Conservation (phyloP, 2,888 invertebrate genomes). For the Neoaliturus tenellus region DNA sequence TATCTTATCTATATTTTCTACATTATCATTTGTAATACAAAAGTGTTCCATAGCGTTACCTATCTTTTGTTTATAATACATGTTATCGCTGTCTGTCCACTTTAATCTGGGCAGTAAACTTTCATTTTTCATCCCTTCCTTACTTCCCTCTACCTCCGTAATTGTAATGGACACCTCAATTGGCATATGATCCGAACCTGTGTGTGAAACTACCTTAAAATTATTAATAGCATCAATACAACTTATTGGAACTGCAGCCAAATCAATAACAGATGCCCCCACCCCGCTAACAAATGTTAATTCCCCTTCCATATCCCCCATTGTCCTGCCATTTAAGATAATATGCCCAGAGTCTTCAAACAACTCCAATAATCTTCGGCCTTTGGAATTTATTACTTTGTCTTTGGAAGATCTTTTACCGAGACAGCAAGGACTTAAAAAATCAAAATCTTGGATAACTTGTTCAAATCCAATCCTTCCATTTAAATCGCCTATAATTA, state of each 20-base stretch:
- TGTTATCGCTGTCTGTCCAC: too few species aligned
- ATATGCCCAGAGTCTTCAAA: background rate
- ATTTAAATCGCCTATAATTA: background rate
- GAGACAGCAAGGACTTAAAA: background rate
- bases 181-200: background rate
- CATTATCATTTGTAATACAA: too few species aligned
- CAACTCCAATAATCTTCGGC: background rate
- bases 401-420: background rate
- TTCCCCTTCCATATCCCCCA: background rate
- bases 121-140: too few species aligned
- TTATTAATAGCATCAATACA: background rate
- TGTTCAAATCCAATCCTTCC: constrained; percentile 1
- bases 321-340: too few species aligned
- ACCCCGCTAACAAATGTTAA: background rate
- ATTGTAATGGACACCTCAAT: too few species aligned
- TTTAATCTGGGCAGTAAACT: too few species aligned
- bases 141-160: too few species aligned
- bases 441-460: background rate
- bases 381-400: background rate
- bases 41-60: too few species aligned
- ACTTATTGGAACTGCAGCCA: background rate
- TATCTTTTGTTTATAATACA: too few species aligned
- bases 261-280: constrained; percentile 31
- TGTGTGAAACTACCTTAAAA: background rate
- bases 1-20: too few species aligned